phyloP scores from a whole-genome alignment of 1,140 invertebrate genomes.

The Bombyx mandarina region DNA sequence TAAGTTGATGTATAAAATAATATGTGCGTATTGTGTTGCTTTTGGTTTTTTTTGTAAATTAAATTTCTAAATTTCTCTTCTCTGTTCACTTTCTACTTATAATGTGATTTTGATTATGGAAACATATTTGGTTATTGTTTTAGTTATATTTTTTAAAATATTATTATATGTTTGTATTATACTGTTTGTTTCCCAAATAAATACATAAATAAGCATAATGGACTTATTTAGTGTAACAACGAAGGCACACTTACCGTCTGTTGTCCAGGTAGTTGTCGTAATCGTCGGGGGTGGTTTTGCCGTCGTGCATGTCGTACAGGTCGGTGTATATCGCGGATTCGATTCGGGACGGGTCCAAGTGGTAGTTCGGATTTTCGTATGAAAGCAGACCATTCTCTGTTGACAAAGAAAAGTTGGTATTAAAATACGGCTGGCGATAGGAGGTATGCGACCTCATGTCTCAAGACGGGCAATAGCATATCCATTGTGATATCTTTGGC shows the following conservation, averaged over 20 bases:
- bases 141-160: too few relatives aligned
- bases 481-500: neutral
- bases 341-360: slow-evolving; percentile 81
- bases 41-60: too few relatives aligned
- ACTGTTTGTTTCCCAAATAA: too few relatives aligned
- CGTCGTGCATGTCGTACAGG: slow-evolving; percentile 67
- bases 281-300: slow-evolving; percentile 63
- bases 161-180: too few relatives aligned
- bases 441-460: neutral
- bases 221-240: too few relatives aligned
- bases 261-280: slow-evolving; percentile 76
- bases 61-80: too few relatives aligned
- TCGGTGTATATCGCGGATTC: slow-evolving; percentile 87
- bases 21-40: too few relatives aligned
- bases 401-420: slow-evolving; percentile 17
- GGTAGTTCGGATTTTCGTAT: slow-evolving; percentile 91
- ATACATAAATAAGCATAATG: too few relatives aligned
- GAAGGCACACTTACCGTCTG: slow-evolving; percentile 53
- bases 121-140: too few relatives aligned
- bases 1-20: too few relatives aligned
- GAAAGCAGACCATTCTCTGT: slow-evolving; percentile 88
- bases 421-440: neutral
- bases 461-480: neutral
- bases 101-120: too few relatives aligned
- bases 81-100: too few relatives aligned